Conservation (phyloP, 2,113 vertebrate genomes). For the Fukomys damarensis region DNA sequence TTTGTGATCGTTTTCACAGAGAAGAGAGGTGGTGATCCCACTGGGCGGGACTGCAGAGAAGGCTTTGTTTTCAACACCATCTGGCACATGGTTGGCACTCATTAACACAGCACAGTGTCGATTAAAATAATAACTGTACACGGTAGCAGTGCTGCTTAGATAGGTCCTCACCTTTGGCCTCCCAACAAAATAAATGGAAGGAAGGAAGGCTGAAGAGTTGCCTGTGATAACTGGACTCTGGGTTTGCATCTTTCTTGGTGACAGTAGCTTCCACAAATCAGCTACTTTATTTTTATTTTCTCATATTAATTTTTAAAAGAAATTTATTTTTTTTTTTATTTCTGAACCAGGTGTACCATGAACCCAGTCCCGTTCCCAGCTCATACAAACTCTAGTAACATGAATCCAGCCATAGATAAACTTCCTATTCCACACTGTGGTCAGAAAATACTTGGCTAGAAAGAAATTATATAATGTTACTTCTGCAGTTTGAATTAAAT, state of each 20-base stretch:
- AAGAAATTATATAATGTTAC: background rate
- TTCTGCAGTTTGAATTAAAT: background rate
- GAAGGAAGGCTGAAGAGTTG: background rate
- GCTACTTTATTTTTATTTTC: background rate
- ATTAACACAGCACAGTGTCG: conserved; percentile 79
- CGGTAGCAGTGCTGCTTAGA: background rate
- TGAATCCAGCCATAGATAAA: background rate
- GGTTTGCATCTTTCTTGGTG: background rate
- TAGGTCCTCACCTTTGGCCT: conserved; percentile 67
- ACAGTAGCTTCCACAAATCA: background rate
- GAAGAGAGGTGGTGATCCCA: conserved; percentile 80
- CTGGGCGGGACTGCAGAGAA: conserved; percentile 75
- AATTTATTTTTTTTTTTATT: background rate
- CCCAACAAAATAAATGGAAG: conserved; percentile 11
- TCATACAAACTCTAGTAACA: background rate
- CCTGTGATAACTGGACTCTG: background rate
- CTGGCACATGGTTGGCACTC: conserved; percentile 81
- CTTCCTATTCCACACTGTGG: background rate
- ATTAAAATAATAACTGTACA: conserved; percentile 78
- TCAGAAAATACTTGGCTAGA: background rate
- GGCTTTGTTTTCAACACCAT: conserved; percentile 82
- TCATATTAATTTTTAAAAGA: background rate
- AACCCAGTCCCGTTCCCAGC: background rate
- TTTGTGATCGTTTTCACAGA: conserved; percentile 76
- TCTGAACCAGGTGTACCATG: background rate